phyloP scores from a whole-genome alignment of 2,797 vertebrate genomes.

The Amazona ochrocephala region DNA sequence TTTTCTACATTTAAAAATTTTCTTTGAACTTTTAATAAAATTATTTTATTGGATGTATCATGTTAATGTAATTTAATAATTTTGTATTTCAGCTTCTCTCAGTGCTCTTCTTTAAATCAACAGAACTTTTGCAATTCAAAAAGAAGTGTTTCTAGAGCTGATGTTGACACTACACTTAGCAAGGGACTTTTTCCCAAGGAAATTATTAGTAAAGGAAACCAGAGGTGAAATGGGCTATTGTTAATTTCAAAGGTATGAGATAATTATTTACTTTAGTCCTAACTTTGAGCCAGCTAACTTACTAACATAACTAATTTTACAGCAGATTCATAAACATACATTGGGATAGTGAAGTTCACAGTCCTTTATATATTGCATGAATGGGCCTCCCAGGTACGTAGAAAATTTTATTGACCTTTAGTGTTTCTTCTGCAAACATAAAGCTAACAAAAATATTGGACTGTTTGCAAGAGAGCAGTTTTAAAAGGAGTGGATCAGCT shows the following conservation, averaged over 20 bases:
- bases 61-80: background rate
- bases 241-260: conserved; percentile 22
- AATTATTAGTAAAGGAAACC: background rate
- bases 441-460: background rate
- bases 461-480: background rate
- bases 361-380: background rate
- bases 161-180: background rate
- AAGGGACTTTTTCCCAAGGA: background rate
- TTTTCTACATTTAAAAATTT: conserved; percentile 18
- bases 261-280: conserved; percentile 41
- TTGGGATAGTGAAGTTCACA: background rate
- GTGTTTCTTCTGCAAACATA: background rate
- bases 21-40: background rate
- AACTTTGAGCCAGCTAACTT: background rate
- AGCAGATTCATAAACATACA: background rate
- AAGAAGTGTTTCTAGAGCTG: background rate
- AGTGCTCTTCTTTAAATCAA: background rate
- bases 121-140: background rate
- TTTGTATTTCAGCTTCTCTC: conserved; percentile 13
- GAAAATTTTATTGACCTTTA: background rate
- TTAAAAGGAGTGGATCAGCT: background rate
- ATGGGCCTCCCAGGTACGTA: background rate
- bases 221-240: background rate
- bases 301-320: background rate
- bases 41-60: background rate